Evolutionary conservation across 2,797 vertebrate species (phyloP), one percentile per base, ranked within the genome.

Genomic region (Pangasius sanitwongsei): DNA sequence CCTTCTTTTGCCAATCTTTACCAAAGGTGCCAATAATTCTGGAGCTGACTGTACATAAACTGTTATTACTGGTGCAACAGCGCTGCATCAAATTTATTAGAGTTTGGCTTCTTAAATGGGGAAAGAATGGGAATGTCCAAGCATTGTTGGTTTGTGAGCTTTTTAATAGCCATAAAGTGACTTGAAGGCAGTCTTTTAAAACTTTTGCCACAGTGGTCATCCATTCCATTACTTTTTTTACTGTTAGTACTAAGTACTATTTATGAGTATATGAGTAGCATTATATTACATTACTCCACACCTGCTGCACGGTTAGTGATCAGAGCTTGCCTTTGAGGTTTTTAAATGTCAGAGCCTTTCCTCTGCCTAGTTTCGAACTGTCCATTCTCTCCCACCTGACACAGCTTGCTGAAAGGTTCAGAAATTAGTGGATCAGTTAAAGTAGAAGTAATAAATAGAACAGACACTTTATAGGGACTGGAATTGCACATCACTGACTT

Each of bases 91-190:
- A 31, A 31, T 41, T 55, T 57, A 53, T 78, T 78, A 25, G 23
- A 1, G 44, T 80, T 77, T 55, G 31, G 31, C 31, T 57, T 81
- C 3, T 34, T 57, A 57, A 59, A 20, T 13, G 37, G 57, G 57
- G 18, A 82, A 15, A 82, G 11, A 41, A 13, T 41, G 13, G 4
- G 20, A 23, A 44, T 83, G 37, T 1, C 6, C 13, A 48, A 3
- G 44, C 3, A 16, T 34, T 28, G 3, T 61, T 41, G 55, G 20
- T 81, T 81, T 31, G 16, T 16, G 1, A 48, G 0, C 0, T 83
- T 28, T 83, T 83, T 41, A 28, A 83, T 59, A 41, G 80, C 7
- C 23, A 83, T n/a, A 65, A 83, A 63, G 55, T 81, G 18, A 37
- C 31, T 57, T 53, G 25, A 75, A 18, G 2, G 28, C 28, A 31